phyloP scores from a whole-genome alignment of 2,888 invertebrate genomes.

The Euphydryas editha region DNA sequence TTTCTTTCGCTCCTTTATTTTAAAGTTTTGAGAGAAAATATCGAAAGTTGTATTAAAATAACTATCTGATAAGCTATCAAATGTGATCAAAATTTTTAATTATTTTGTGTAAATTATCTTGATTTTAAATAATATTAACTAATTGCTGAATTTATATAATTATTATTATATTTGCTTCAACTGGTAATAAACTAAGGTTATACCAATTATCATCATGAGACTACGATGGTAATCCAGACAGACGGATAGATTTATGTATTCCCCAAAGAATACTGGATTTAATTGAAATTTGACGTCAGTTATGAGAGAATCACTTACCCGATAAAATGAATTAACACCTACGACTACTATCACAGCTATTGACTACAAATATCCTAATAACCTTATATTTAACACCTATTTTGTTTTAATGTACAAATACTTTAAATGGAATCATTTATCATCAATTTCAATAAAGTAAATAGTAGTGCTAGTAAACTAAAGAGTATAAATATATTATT shows the following conservation, averaged over 20 bases:
- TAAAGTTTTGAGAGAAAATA: neutral
- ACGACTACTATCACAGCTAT: too few species aligned
- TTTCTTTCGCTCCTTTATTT: neutral
- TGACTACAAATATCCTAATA: too few species aligned
- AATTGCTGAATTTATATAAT: neutral
- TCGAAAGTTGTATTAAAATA: neutral
- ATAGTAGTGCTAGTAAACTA: too few species aligned
- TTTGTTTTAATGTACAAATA: neutral
- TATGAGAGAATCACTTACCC: neutral
- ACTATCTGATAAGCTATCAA: neutral
- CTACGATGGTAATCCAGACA: neutral
- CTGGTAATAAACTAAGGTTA: neutral
- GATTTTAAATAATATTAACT: neutral
- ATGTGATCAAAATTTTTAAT: too few species aligned
- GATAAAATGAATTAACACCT: neutral
- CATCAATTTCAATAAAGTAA: too few species aligned
- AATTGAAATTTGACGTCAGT: slow-evolving; percentile 8
- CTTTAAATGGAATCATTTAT: neutral
- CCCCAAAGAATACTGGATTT: neutral
- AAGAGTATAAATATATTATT: too few species aligned
- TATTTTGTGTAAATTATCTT: too few species aligned
- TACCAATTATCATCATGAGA: neutral
- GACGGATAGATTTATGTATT: neutral
- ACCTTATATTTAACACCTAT: neutral
- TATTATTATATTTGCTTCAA: neutral